Conservation (phyloP, 2,113 vertebrate species). For the Typhlomys cinereus region DNA sequence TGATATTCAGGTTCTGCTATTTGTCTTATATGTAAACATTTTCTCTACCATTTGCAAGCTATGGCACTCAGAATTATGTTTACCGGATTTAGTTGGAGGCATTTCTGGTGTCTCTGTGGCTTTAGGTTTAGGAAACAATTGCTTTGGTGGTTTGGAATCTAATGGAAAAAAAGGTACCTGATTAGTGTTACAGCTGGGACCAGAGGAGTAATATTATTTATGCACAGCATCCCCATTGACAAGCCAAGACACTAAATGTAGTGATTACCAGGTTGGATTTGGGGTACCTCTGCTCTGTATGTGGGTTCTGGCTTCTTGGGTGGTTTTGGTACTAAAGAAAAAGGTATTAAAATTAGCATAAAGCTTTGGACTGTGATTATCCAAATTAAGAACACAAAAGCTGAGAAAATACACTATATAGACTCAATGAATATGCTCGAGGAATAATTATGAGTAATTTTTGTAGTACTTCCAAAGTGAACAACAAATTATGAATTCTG, state of each 20-base stretch:
- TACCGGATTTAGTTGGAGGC: constrained; percentile 80
- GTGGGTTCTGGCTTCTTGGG: constrained; percentile 51
- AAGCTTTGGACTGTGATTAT: background rate
- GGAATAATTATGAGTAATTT: background rate
- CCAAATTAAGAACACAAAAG: background rate
- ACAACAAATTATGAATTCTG: background rate
- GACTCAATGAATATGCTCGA: background rate
- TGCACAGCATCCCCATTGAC: background rate
- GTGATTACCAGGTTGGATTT: constrained; percentile 47
- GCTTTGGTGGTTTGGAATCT: constrained; percentile 76
- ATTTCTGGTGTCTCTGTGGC: constrained; percentile 67
- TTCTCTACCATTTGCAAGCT: background rate
- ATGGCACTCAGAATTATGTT: constrained; percentile 52
- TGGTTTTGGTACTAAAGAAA: constrained; percentile 51
- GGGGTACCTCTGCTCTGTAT: background rate
- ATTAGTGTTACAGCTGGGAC: constrained; percentile 20
- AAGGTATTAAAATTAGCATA: constrained; percentile 47
- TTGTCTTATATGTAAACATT: background rate
- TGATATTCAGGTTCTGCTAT: background rate
- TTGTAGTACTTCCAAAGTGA: constrained; percentile 35
- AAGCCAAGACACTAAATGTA: constrained; percentile 26
- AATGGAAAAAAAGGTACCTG: constrained; percentile 62
- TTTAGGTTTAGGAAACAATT: constrained; percentile 74
- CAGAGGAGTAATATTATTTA: background rate
- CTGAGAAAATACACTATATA: background rate